Evolutionary conservation across 2,797 vertebrate genomes (phyloP).

Genomic region (Lutjanus campechanus): DNA sequence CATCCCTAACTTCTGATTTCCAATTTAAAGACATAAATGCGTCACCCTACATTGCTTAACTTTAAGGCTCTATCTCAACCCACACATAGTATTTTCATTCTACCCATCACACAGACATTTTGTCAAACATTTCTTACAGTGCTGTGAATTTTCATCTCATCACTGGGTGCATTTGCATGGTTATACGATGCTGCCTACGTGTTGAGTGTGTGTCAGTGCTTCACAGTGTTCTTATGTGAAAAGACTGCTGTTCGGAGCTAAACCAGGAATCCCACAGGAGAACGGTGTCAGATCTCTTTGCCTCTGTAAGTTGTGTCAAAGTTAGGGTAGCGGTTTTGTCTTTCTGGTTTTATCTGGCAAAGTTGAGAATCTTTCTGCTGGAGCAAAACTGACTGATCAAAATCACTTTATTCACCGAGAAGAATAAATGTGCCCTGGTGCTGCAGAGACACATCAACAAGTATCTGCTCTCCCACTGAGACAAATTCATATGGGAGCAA

Average conservation of each 20-base stretch:
- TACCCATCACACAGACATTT: conserved; percentile 12
- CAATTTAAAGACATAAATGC: conserved; percentile 1
- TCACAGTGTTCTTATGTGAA: conserved; percentile 16
- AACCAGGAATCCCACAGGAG: conserved; percentile 36
- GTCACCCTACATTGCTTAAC: not conserved
- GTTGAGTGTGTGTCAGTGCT: conserved; percentile 5
- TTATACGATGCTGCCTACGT: not conserved
- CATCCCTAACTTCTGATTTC: not conserved
- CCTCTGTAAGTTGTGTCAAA: conserved; percentile 15
- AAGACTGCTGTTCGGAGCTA: conserved; percentile 26
- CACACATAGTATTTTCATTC: not conserved
- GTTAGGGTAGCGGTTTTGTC: conserved; percentile 19
- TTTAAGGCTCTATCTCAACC: not conserved
- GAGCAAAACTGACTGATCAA: conserved; percentile 11
- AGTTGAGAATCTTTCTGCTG: conserved; percentile 1
- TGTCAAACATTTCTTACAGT: conserved; percentile 4
- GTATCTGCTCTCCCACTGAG: not conserved
- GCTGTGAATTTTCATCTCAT: conserved; percentile 17
- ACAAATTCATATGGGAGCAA: no score
- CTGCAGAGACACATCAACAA: conserved; percentile 7
- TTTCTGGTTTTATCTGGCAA: conserved; percentile 5
- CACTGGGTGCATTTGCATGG: not conserved
- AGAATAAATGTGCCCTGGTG: conserved; percentile 1
- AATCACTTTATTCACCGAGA: not conserved
- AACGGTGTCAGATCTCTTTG: conserved; percentile 26